Base-by-base conservation (phyloP, 2,888 invertebrate species). In the Eristalis intricaria region DNA sequence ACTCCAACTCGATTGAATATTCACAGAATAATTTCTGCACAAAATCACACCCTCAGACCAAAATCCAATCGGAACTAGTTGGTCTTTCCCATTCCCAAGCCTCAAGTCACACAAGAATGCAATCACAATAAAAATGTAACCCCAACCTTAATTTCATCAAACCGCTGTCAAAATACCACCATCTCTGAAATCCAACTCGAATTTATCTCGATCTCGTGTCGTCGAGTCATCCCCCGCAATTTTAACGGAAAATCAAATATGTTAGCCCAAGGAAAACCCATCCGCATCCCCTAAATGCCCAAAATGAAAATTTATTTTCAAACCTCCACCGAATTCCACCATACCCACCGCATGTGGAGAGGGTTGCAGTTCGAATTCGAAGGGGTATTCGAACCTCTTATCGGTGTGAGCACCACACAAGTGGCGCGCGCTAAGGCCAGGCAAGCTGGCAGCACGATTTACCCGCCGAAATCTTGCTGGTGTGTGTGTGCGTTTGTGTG, bases 381-480 rank as follows among this genome's bases (percentile, higher is more conserved):
- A 75, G 83, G 75, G 86, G 75, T 61, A 50, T 66, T 75, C 75
- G 83, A 68, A 50, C 19, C 10, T 11, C 68, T 5, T 64, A 32
- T 68, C 83, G 69, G 69, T 74, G 70, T 65, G 60, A 64, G 38
- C 19, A 83, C 26, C 66, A 58, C 60, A 68, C 43, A 50, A 50
- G 23, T 43, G 65, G 50, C 71, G 77, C 73, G 85, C 76, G 43
- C 61, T 32, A 58, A 43, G 26, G 29, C 32, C 43, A 63, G 29
- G 56, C 79, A 81, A 86, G 87, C 84, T 89, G 89, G 84, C 89
- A 89, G 73, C 81, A 70, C 50, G 19, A 74, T 81, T 88, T 88
- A 69, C 80, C 84, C 88, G 87, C 89, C 84, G 84, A 87, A 86
- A 86, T 68, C 23, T 11, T 50, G 60, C 4, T 58, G 77, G 87